phyloP scores from a whole-genome alignment of 2,797 vertebrate species.

The Orientallactaga sibirica region DNA sequence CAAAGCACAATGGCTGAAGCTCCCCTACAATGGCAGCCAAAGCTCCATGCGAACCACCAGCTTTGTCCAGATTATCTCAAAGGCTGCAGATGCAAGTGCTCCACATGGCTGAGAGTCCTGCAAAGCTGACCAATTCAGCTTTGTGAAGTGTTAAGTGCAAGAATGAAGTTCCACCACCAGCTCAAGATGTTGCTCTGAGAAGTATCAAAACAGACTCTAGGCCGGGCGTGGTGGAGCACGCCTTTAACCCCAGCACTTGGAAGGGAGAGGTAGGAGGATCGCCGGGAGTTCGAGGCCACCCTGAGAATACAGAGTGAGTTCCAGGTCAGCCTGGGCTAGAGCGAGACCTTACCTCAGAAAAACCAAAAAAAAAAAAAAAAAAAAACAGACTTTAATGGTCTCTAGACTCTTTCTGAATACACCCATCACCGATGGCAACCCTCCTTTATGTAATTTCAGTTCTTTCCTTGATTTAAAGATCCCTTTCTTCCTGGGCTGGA shows the following conservation, averaged over 20 bases:
- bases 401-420: background rate
- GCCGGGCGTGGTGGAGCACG: too few relatives aligned
- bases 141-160: background rate
- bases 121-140: background rate
- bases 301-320: too few relatives aligned
- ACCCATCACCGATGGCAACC: background rate
- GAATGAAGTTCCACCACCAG: background rate
- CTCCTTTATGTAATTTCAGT: background rate
- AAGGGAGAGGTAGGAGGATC: too few relatives aligned
- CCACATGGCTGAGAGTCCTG: background rate
- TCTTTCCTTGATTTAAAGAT: background rate
- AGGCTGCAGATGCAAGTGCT: background rate
- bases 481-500: background rate
- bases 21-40: slow-evolving; percentile 29
- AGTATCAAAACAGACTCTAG: background rate
- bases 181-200: background rate
- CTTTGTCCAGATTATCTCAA: slow-evolving; percentile 12
- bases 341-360: too few relatives aligned
- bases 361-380: too few relatives aligned
- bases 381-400: background rate
- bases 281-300: too few relatives aligned
- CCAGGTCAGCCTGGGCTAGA: too few relatives aligned
- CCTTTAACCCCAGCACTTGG: too few relatives aligned
- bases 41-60: background rate
- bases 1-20: slow-evolving; percentile 70